Evolutionary conservation across 2,888 invertebrate species (phyloP), one percentile per base, ranked within the genome.

Genomic region (Carterocephalus palaemon): DNA sequence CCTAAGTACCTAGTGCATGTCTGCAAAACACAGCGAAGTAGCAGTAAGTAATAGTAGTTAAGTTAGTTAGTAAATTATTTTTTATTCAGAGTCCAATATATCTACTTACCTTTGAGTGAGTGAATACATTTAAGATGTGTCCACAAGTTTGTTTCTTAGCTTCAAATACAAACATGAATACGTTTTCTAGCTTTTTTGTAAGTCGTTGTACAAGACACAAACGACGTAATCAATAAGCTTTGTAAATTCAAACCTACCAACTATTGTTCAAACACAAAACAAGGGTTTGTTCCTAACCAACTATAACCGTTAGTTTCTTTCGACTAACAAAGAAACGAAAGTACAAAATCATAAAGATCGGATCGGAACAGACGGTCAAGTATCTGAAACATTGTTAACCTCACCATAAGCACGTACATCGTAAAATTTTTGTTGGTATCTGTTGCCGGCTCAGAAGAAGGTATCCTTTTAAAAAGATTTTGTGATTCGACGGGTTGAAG

Each of bases 371-470:
- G 57, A 54, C 54, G 61, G 60, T 57, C 62, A 60, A 58, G 64
- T n/a, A 23, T 37, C 57, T 56, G 60, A 62, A 66, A 67, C 67
- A 67, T 69, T 67, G 63, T 71, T 64, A 64, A 70, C 60, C 67
- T 64, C 61, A 60, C 62, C 75, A 76, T 80, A 81, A 82, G 82
- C 65, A 69, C 60, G 61, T 65, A 53, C 69, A 65, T 67, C 66
- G 68, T 72, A 69, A 71, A 67, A 59, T 65, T 66, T n/a, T 75
- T 75, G 73, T 78, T 68, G 64, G 63, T 63, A 66, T 65, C 70
- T 75, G 79, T 80, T 80, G 78, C 75, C 79, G 78, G 76, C 63
- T 67, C 69, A 60, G 75, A 76, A 60, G 75, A 76, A 73, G 73
- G 22, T 29, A 45, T 45, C 49, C 23, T 67, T 69, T 75, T 76